Conservation (phyloP, 2,113 vertebrate species). For the Glaucomys volans region DNA sequence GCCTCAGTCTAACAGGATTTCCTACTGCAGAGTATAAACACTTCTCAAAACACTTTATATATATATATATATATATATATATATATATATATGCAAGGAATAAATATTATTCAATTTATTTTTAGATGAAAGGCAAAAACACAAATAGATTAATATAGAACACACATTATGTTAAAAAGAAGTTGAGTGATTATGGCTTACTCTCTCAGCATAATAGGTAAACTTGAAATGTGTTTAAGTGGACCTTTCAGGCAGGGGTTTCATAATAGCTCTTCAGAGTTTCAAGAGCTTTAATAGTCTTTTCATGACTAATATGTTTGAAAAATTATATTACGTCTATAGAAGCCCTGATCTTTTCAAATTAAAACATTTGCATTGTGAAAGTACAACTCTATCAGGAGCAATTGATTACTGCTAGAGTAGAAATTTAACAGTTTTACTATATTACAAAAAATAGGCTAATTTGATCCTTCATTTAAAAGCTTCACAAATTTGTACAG, state of each 20-base stretch:
- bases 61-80: neutral
- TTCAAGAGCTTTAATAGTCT: constrained; percentile 1
- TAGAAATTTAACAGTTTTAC: neutral
- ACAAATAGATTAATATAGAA: neutral
- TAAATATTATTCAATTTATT: constrained; percentile 26
- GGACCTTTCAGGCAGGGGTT: neutral
- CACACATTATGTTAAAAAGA: neutral
- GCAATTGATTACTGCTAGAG: neutral
- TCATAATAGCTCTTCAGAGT: neutral
- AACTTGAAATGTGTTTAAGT: constrained; percentile 13
- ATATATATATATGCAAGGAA: neutral
- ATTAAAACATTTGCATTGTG: neutral
- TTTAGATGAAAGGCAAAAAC: neutral
- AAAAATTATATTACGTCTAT: neutral
- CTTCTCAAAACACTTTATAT: neutral
- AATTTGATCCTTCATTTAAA: neutral
- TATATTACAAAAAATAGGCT: neutral
- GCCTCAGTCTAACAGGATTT: neutral
- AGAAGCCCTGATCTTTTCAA: neutral
- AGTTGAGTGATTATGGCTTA: neutral
- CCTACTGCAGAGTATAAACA: neutral
- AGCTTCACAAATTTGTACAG: neutral
- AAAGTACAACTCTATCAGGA: neutral
- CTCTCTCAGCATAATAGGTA: neutral
- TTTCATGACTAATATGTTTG: neutral